phyloP scores from a whole-genome alignment of 2,797 vertebrate genomes.

The Premnoplex brunnescens region DNA sequence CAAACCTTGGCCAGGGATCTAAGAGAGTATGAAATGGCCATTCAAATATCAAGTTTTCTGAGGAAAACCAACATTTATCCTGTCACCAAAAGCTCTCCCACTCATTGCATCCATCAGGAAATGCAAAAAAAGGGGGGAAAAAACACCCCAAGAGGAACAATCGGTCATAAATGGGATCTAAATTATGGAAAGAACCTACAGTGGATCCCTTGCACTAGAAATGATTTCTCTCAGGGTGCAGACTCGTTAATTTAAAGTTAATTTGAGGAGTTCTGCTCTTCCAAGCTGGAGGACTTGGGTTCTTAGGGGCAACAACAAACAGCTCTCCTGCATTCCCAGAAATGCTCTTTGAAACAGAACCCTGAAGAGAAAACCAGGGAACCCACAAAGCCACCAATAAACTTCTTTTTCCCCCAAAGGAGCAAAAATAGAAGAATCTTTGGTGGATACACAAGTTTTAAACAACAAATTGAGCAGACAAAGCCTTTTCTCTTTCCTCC shows the following conservation, averaged over 20 bases:
- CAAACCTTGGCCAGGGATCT: neutral
- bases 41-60: neutral
- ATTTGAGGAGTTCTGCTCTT: neutral
- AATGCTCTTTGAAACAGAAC: neutral
- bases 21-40: neutral
- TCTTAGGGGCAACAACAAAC: neutral
- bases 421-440: neutral
- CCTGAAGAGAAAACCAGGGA: neutral
- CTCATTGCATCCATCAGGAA: constrained; percentile 9
- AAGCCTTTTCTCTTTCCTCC: neutral
- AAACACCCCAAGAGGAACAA: neutral
- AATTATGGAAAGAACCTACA: accelerated
- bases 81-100: neutral
- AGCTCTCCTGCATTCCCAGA: neutral
- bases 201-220: neutral
- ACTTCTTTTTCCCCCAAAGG: neutral
- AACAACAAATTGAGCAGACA: neutral
- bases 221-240: neutral
- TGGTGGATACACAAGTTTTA: neutral
- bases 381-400: neutral
- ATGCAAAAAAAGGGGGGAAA: neutral
- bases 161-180: neutral
- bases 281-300: neutral
- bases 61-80: neutral
- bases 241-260: neutral